phyloP scores from a whole-genome alignment of 2,888 invertebrate genomes.

The Coelopa pilipes region DNA sequence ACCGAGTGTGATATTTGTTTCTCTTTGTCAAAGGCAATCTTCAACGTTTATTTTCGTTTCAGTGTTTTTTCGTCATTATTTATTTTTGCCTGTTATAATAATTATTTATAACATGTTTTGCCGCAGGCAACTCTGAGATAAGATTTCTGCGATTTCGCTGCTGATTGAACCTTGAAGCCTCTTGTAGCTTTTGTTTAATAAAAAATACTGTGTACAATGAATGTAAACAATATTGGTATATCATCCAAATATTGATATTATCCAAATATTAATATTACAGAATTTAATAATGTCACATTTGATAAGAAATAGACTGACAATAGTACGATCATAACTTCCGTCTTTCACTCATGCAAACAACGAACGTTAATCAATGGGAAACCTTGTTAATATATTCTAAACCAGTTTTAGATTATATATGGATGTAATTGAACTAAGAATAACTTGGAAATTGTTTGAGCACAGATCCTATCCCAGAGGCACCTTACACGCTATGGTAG shows the following conservation, averaged over 20 bases:
- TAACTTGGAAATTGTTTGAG: no score
- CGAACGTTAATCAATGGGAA: no score
- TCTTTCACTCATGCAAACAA: no score
- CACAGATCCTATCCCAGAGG: no score
- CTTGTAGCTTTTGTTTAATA: not conserved
- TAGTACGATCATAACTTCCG: no score
- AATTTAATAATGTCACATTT: not conserved
- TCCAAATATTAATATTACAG: not conserved
- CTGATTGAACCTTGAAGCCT: constrained; percentile 28
- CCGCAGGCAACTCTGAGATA: constrained; percentile 18
- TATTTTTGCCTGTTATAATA: constrained; percentile 15
- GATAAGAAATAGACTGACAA: no score
- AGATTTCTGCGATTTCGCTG: constrained; percentile 27
- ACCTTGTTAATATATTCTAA: no score
- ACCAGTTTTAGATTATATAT: no score
- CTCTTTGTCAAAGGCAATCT: not conserved
- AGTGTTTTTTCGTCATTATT: not conserved
- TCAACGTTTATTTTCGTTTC: not conserved
- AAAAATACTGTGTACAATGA: constrained; percentile 8
- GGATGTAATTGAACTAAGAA: no score
- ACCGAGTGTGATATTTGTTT: not conserved
- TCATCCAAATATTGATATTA: no score
- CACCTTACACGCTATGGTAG: no score
- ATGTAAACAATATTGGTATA: not conserved
- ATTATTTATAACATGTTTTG: constrained; percentile 23